These are phyloP conservation scores for Xestobium rufovillosum DNA, from an alignment of 2,888 invertebrate species.

Conservation along the genomic window DNA sequence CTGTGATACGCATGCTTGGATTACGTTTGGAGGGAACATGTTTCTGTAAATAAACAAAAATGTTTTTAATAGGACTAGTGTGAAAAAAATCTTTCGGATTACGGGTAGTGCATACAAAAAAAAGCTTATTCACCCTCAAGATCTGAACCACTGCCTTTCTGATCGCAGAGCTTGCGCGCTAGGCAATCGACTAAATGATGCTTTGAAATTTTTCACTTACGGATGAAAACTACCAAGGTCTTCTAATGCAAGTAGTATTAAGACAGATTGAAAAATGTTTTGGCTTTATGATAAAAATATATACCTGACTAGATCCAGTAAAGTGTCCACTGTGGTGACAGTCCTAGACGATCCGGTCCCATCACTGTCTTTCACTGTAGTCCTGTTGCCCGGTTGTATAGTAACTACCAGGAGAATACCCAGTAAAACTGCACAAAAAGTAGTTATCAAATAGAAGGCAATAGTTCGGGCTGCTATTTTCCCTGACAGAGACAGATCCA, in stretches of 20 bases:
- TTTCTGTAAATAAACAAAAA: conserved; percentile 45
- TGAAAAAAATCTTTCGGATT: too few species aligned
- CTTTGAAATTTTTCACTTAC: too few species aligned
- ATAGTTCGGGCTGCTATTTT: conserved; percentile 60
- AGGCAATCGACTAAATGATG: too few species aligned
- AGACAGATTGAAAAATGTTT: too few species aligned
- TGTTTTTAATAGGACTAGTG: too few species aligned
- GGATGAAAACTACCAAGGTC: too few species aligned
- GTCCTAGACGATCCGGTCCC: conserved; percentile 34
- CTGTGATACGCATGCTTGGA: conserved; percentile 53
- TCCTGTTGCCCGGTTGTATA: conserved; percentile 54
- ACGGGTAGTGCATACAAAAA: too few species aligned
- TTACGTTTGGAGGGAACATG: conserved; percentile 60
- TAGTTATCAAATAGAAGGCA: conserved; percentile 61
- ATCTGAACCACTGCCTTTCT: too few species aligned
- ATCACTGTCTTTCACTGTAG: conserved; percentile 18
- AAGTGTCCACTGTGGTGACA: conserved; percentile 58
- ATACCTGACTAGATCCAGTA: conserved; percentile 63
- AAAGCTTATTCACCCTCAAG: too few species aligned
- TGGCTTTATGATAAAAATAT: too few species aligned
- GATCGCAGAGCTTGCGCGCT: too few species aligned
- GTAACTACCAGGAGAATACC: conserved; percentile 62
- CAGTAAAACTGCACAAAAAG: conserved; percentile 59
- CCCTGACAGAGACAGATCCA: conserved; percentile 61
- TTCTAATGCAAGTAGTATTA: too few species aligned